These are phyloP conservation scores for Netelia inedita DNA, from an alignment of 2,888 invertebrate genomes.

Conservation along the genomic window DNA sequence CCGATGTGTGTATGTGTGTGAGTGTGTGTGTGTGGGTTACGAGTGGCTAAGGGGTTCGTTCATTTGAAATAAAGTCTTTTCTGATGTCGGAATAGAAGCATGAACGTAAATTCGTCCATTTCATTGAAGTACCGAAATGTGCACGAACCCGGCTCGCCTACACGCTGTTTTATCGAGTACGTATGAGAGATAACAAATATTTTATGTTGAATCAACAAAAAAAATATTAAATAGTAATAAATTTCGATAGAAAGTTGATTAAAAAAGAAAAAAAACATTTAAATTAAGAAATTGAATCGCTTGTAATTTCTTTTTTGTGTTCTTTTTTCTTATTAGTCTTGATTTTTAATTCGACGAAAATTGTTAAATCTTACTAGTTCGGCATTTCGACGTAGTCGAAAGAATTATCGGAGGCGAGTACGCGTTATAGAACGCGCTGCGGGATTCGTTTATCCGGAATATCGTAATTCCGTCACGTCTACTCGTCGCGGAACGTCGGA, in stretches of 20 bases:
- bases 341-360: background rate
- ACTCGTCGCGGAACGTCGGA: constrained; percentile 37
- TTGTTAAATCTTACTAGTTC: too few relatives aligned
- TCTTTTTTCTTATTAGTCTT: background rate
- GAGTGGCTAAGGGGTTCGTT: constrained; percentile 23
- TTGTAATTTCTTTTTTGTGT: background rate
- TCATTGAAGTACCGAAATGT: background rate
- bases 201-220: background rate
- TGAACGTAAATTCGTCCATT: background rate
- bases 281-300: too few relatives aligned
- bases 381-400: background rate
- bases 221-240: background rate
- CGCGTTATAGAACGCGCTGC: background rate
- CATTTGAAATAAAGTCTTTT: constrained; percentile 47
- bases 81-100: background rate
- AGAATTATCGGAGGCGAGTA: background rate
- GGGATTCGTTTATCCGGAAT: constrained; percentile 40
- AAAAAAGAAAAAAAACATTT: background rate
- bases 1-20: constrained; percentile 13
- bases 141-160: too few relatives aligned
- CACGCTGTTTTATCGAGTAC: background rate
- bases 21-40: background rate
- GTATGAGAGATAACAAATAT: background rate
- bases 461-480: constrained; percentile 60
- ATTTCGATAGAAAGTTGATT: background rate